These are phyloP conservation scores for Pectinophora gossypiella DNA, from an alignment of 1,140 invertebrate species.

Conservation along the genomic window DNA sequence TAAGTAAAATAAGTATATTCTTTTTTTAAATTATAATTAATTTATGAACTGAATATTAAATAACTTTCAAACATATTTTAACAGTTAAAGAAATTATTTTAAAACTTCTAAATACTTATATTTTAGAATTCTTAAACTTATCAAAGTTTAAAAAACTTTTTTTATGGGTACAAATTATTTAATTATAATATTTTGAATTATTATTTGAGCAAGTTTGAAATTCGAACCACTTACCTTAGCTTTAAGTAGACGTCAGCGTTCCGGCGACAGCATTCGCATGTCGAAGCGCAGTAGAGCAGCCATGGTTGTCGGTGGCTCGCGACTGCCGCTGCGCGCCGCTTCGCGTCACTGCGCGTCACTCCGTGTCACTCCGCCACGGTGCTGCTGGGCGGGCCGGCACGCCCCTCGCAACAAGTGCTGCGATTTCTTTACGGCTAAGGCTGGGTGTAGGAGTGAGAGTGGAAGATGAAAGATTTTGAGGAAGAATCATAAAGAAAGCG, in stretches of 20 bases:
- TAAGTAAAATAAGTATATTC: too few species aligned
- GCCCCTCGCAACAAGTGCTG: conserved; percentile 29
- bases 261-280: conserved; percentile 65
- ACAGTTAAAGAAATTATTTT: too few species aligned
- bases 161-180: too few species aligned
- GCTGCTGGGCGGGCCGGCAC: conserved; percentile 13
- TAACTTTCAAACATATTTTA: too few species aligned
- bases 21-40: too few species aligned
- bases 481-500: too few species aligned
- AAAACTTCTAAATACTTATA: too few species aligned
- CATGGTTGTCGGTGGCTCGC: conserved; percentile 32
- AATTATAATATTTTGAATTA: not conserved
- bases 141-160: too few species aligned
- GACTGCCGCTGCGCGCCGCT: conserved; percentile 17
- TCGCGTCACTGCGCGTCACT: conserved; percentile 16
- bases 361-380: not conserved
- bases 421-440: not conserved
- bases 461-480: too few species aligned
- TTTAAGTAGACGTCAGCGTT: conserved; percentile 73
- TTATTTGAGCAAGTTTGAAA: not conserved
- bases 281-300: conserved; percentile 62
- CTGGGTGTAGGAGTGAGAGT: too few species aligned
- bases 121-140: too few species aligned
- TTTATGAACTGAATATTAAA: too few species aligned
- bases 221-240: conserved; percentile 44